Base-by-base conservation (phyloP, 2,113 vertebrate species). In the Barnardius zonarius region DNA sequence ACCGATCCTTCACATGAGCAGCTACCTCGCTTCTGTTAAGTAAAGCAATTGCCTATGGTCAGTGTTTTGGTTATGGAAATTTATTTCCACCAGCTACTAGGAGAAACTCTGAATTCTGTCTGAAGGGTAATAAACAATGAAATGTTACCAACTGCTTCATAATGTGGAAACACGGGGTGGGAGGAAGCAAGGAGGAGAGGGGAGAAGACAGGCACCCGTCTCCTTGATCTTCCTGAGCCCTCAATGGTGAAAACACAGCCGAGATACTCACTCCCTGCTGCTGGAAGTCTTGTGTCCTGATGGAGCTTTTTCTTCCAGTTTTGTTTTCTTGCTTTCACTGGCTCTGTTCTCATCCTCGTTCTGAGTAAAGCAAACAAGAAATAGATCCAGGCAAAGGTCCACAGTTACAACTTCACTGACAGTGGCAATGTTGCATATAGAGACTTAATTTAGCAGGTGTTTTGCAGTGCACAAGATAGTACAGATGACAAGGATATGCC, bases 241-340 rank as follows among this genome's bases (percentile, higher is more conserved):
- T 19, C 54, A 28, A 5, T 4, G 31, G 13, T 18, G 55, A 30
- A 17, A 55, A 64, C 23, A 24, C 7, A 91, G n/a, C 48, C 69
- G 78, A 59, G 33, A 70, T 91, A 98, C 99, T 96, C 97, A 99
- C 99, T 99, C 99, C 98, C 99, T 99, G 72, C 95, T 99, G 98
- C 96, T 98, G 19, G 98, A 98, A 92, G 97, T 97, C 97, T 99
- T 99, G 97, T 99, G 99, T 96, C 98, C 98, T 43, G 98, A 98
- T 19, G 97, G 92, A 85, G 97, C 97, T 97, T 99, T 99, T 24
- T 99, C 99, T 87, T 99, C 99, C 15, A 97, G 96, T 97, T 99
- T 99, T 51, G 98, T 98, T 93, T 99, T 98, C 97, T 99, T 99
- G 98, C 97, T 98, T 76, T 99, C 99, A 89, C 97, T 98, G 96